Base-by-base conservation (phyloP, 1,140 invertebrate genomes). In the Probaryconus sp. region DNA sequence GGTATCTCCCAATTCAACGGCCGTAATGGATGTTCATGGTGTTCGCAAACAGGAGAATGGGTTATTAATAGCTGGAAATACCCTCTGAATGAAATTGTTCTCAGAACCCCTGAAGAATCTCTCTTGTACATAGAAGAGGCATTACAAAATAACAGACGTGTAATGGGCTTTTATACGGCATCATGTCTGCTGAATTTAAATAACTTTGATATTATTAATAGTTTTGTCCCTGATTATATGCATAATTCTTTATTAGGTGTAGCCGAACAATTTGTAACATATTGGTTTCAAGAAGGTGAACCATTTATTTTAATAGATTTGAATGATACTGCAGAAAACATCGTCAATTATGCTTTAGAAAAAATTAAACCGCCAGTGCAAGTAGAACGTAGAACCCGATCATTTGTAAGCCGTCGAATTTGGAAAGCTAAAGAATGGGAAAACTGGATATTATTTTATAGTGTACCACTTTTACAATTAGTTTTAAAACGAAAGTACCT, bases 381-480 rank as follows among this genome's bases (percentile, higher is more conserved):
- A 28, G 10, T 65, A 7, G 11, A 11, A 33, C n/a, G 47, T 14
- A 3, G 16, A 26, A 28, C 45, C 20, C 16, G 47, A 17, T 28
- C 45, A 14, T 43, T 42, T 10, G 30, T 20, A 48, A 20, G 26
- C 9, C 14, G 9, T 24, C 5, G 2, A 3, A 5, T 37, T 37
- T 38, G 10, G 2, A 48, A 48, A 18, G 40, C 17, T 1, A 60
- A 42, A 18, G 56, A 60, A 30, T 60, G 33, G 28, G 42, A 60
- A 47, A 60, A 60, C 37, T 60, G 38, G 38, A 2, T 28, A 28
- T 7, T 60, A n/a, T n/a, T 21, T 43, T 20, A 43, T 11, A 43
- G 40, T 24, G n/a, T 43, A 4, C 40, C 40, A 14, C 1, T 47
- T 9, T 6, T 58, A 2, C 0, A 33, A 45, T 7, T 47, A 16